Base-by-base conservation (phyloP, 2,888 invertebrate species). In the Papilio protenor region DNA sequence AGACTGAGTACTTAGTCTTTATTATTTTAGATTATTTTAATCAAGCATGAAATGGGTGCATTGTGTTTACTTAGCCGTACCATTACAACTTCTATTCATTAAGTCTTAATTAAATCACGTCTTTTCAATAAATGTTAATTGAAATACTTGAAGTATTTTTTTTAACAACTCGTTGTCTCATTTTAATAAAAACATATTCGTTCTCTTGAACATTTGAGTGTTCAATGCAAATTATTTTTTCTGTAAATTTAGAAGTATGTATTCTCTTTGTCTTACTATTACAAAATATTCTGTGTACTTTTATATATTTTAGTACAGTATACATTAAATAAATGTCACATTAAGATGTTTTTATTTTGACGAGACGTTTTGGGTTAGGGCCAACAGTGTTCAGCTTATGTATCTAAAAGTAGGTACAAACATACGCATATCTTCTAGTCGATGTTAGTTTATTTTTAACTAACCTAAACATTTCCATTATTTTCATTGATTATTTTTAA, bases 271-370 rank as follows among this genome's bases (percentile, higher is more conserved):
- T 6, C 18, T 52, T 4, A 4, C 4, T 8, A 21, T n/a, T 57
- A 59, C 21, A 21, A 21, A 59, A 23, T n/a, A 55, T n/a, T 57
- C 21, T 11, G 5, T 47, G 23, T 27, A 18, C 11, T 14, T 47
- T 49, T 8, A 16, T 18, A 27, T 18, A 73, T 61, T 47, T 40
- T 23, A 75, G 18, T 66, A 66, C 21, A 33, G 27, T 52, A n/a
- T 69, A 75, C 70, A 57, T 69, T 47, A 57, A 76, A 16, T 72
- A 71, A 64, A 72, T 72, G 76, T 72, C 72, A 72, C 64, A 70
- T 14, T 52, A 72, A 77, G 47, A 64, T 64, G 45, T 77, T 73
- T 66, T 73, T 59, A 73, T 49, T 73, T 73, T 69, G 77, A 73
- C 73, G 69, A 45, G 77, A 66, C 66, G 45, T 66, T 12, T 73